Base-by-base conservation (phyloP, 2,113 vertebrate species). In the Tautogolabrus adspersus region DNA sequence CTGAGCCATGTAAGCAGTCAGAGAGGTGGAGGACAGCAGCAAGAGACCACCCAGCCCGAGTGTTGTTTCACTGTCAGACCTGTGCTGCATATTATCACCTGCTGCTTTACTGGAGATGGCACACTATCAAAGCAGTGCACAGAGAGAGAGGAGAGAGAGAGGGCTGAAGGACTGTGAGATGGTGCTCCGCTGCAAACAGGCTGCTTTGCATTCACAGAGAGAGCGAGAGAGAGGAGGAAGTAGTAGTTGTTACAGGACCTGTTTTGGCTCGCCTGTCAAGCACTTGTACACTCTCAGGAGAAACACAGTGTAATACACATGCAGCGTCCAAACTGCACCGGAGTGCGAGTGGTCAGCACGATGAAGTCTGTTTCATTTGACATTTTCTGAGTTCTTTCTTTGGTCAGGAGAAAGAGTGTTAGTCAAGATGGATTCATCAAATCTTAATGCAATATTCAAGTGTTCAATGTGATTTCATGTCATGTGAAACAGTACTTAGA, bases 21-120 rank as follows among this genome's bases (percentile, higher is more conserved):
- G 59, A 60, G 69, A 72, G 68, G 62, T 22, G 77, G 75, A 85
- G 81, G 73, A 76, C 66, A 60, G 70, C 55, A 55, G 54, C 51
- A 9, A 26, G 55, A 88, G 88, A 93, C 91, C 91, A 91, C 93
- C 93, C 91, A 90, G 73, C 81, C 81, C 1, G n/a, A 56, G 22
- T n/a, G 44, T 70, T 65, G 72, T 84, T 81, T 66, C 54, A 51
- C 75, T 21, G 69, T 85, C 72, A 69, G 77, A 38, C 69, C 78
- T 83, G 69, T 65, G 78, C 47, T 80, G 66, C 81, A 72, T 74
- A 87, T 86, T 90, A 90, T 88, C 81, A 72, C 61, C 82, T 84
- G 84, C 82, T 75, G 73, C 64, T 92, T 93, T 89, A 92, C 81
- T 83, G 83, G 75, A 21, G 77, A 84, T 87, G 90, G 92, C 84